Conservation (phyloP, 2,888 invertebrate genomes). For the Oligia latruncula region DNA sequence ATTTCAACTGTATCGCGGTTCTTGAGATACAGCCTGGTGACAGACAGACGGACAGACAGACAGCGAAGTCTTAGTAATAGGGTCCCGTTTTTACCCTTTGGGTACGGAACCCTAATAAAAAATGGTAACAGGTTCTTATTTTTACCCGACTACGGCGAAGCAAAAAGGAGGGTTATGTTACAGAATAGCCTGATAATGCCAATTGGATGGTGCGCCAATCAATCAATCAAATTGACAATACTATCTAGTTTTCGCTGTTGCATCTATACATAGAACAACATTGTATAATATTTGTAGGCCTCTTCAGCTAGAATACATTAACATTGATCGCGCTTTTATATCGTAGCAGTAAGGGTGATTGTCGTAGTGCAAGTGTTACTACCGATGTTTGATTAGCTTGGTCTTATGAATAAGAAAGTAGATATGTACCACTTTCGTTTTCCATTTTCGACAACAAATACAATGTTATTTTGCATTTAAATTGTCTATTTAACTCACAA, state of each 20-base stretch:
- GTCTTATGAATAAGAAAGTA: background rate
- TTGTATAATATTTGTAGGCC: background rate
- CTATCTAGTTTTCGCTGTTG: background rate
- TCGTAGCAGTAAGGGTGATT: background rate
- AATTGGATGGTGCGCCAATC: too few species aligned
- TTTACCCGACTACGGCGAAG: background rate
- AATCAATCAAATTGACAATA: slow-evolving; percentile 1
- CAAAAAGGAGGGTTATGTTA: too few species aligned
- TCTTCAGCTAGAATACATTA: background rate
- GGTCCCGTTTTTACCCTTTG: too few species aligned
- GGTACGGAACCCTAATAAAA: too few species aligned
- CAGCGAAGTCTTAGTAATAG: too few species aligned
- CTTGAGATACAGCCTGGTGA: too few species aligned
- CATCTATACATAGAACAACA: background rate
- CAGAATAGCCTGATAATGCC: too few species aligned
- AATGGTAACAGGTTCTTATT: background rate
- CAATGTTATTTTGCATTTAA: background rate
- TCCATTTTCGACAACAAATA: background rate
- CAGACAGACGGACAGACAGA: too few species aligned
- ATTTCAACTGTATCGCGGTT: too few species aligned
- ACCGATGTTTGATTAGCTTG: background rate
- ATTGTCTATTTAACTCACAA: background rate
- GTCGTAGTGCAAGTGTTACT: background rate
- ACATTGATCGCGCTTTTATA: background rate
- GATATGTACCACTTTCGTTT: background rate